Conservation (phyloP, 2,797 vertebrate genomes). For the Microctenopoma lineatum region DNA sequence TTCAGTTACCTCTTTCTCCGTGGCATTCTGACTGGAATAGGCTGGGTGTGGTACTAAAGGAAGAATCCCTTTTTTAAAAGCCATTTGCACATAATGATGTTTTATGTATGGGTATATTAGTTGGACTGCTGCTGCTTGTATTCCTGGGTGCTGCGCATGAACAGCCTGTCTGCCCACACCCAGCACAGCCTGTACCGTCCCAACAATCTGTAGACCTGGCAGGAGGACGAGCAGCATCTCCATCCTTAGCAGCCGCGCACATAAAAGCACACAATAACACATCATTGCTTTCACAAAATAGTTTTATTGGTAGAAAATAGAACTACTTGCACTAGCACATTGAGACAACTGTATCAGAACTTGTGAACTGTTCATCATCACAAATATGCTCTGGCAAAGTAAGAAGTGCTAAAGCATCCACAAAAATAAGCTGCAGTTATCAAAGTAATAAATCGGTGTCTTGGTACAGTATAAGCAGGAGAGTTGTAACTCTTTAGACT, state of each 20-base stretch:
- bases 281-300: constrained; percentile 85
- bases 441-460: constrained; percentile 75
- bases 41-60: constrained; percentile 22
- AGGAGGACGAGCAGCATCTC: constrained; percentile 34
- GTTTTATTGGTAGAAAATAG: constrained; percentile 90
- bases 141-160: constrained; percentile 31
- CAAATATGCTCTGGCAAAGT: constrained; percentile 83
- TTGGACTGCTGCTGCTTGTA: constrained; percentile 34
- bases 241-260: constrained; percentile 30
- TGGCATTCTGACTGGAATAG: constrained; percentile 24
- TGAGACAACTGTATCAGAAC: constrained; percentile 84
- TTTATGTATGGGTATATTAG: constrained; percentile 48
- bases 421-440: constrained; percentile 86
- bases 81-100: constrained; percentile 47
- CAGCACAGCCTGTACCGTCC: constrained; percentile 58
- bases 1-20: not conserved
- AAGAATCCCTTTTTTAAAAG: constrained; percentile 45
- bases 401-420: constrained; percentile 87
- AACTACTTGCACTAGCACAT: constrained; percentile 90
- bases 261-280: constrained; percentile 30
- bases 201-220: constrained; percentile 69
- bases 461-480: constrained; percentile 73
- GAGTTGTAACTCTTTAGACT: constrained; percentile 65
- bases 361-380: constrained; percentile 81
- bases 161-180: constrained; percentile 54